These are phyloP conservation scores for Darevskia mixta DNA, from an alignment of 2,797 vertebrate species.

Conservation along the genomic window DNA sequence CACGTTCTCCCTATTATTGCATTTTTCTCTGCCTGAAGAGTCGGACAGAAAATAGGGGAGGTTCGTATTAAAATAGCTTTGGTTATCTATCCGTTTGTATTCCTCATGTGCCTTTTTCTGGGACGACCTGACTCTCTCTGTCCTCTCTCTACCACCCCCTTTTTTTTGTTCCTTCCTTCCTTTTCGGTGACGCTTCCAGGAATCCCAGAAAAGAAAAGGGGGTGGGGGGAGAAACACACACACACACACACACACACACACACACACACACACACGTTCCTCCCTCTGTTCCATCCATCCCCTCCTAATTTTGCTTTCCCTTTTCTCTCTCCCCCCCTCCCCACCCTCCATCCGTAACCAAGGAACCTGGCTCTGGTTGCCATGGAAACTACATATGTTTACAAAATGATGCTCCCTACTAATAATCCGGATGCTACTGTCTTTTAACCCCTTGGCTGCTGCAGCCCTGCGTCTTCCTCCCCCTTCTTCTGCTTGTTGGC, in stretches of 20 bases:
- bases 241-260: too few species aligned
- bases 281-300: neutral
- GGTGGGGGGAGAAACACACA: too few species aligned
- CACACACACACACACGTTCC: too few species aligned
- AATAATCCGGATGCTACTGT: constrained; percentile 32
- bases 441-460: constrained; percentile 39
- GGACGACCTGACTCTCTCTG: neutral
- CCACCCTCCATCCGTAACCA: constrained; percentile 41
- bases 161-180: neutral
- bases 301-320: constrained; percentile 1
- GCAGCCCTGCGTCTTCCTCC: neutral
- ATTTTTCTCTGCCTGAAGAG: too few species aligned
- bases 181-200: neutral
- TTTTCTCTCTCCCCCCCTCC: neutral
- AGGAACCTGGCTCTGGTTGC: constrained; percentile 67
- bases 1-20: too few species aligned
- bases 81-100: too few species aligned
- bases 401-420: constrained; percentile 22
- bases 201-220: constrained; percentile 11
- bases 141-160: neutral
- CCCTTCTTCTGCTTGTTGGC: neutral
- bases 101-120: too few species aligned
- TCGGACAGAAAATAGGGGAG: neutral
- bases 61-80: neutral
- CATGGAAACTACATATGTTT: constrained; percentile 65